Evolutionary conservation across 2,113 vertebrate species (phyloP), one percentile per base, ranked within the genome.

Genomic region (Cisticola juncidis): DNA sequence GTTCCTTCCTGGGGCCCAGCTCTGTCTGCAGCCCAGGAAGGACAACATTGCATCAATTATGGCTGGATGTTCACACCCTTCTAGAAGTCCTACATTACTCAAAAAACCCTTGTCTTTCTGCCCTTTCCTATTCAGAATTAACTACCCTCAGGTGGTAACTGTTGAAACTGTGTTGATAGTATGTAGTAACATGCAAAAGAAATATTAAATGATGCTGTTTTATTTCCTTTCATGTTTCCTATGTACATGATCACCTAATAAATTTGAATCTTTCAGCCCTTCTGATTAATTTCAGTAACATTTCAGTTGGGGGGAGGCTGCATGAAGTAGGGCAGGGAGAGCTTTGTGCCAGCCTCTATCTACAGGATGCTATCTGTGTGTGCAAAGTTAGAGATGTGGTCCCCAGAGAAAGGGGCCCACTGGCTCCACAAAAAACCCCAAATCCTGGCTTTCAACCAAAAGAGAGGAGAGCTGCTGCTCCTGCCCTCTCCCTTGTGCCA

Each of bases 171-270:
- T 45, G 9, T n/a, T 81, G 47, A 78, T 64, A 60, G 31, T 13
- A 17, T 4, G 26, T 47, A 58, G 18, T 26, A 88, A 50, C 23
- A 45, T 12, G 5, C 6, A 54, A 40, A 57, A 62, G 15, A 28
- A 70, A 29, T 53, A 56, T 40, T 47, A 47, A 65, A 65, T 29
- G 8, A 21, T 0, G 0, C 12, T 53, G 3, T 6, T 18, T 48
- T 48, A 48, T 85, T 81, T 88, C 24, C 16, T 65, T 24, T 56
- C 0, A 9, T 44, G 58, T 82, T 48, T 61, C 1, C 0, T 51
- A 22, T 28, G 9, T 22, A 4, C 36, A 5, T 23, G 19, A 36
- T 54, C 56, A 50, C 18, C 28, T 42, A n/a, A 62, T 88, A 72
- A 3, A 62, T 44, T 44, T 40, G 42, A 80, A 33, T 47, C 24